These are phyloP conservation scores for Gavialis gangeticus DNA, from an alignment of 2,113 vertebrate species.

Conservation along the genomic window DNA sequence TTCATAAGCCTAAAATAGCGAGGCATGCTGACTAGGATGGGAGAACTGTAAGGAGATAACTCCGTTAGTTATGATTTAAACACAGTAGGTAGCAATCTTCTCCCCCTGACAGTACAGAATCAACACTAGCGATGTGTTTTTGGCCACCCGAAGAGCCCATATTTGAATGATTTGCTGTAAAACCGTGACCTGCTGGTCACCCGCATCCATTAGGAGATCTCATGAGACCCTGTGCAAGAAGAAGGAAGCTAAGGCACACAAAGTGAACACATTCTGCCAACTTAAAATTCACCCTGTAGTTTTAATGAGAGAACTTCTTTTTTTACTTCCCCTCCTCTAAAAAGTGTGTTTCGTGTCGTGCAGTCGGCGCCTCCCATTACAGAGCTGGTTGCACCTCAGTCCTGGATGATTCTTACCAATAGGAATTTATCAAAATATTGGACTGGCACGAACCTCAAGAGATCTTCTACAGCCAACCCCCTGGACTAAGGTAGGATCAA, in stretches of 20 bases:
- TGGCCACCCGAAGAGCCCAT: neutral
- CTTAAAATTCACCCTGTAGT: slow-evolving; percentile 15
- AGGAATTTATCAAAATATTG: rapidly evolving
- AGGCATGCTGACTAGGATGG: neutral
- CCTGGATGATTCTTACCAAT: neutral
- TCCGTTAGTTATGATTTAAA: no score
- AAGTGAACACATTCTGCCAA: neutral
- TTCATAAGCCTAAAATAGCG: neutral
- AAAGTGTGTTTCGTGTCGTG: neutral
- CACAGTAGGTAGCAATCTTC: neutral
- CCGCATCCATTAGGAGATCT: neutral
- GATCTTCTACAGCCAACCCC: neutral
- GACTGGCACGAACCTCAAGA: neutral
- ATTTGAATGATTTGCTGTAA: neutral
- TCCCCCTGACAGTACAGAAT: rapidly evolving
- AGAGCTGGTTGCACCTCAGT: neutral
- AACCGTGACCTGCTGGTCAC: neutral
- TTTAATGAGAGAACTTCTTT: slow-evolving; percentile 28
- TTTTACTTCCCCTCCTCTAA: slow-evolving; percentile 37
- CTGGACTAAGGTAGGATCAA: neutral
- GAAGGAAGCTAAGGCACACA: neutral
- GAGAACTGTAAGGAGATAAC: neutral
- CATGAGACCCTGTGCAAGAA: neutral
- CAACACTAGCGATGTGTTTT: neutral
- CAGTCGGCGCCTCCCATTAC: neutral